phyloP scores from a whole-genome alignment of 2,113 vertebrate genomes.

The Amazona vittata region DNA sequence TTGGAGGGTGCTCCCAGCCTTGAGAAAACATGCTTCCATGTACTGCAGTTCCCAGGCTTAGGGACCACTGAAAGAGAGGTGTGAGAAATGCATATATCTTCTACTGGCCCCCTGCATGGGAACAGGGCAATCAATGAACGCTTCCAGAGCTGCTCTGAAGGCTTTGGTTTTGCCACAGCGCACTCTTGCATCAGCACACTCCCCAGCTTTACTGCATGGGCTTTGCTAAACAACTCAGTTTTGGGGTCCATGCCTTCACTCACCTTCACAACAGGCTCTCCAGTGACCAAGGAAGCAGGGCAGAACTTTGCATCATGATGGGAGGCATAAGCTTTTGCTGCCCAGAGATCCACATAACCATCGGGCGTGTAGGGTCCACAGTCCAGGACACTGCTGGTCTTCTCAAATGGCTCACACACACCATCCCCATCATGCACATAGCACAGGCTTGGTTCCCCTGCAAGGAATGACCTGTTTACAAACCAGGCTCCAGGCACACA shows the following conservation, averaged over 20 bases:
- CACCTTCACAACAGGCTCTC: conserved; percentile 87
- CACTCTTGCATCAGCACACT: not conserved
- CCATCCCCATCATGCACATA: conserved; percentile 87
- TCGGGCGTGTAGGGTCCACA: conserved; percentile 86
- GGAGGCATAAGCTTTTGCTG: conserved; percentile 80
- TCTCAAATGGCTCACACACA: conserved; percentile 88
- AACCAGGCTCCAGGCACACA: not conserved
- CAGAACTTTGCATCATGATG: conserved; percentile 82
- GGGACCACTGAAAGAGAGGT: not conserved
- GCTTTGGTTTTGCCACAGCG: not conserved
- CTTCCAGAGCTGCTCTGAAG: not conserved
- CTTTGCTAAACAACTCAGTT: not conserved
- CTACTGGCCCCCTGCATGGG: not conserved
- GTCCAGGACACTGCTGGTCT: conserved; percentile 80
- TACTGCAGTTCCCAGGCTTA: not conserved
- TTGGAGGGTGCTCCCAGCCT: not conserved
- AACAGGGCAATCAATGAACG: not conserved
- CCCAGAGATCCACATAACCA: conserved; percentile 89
- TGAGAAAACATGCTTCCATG: not conserved
- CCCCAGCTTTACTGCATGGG: not conserved
- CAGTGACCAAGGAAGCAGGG: conserved; percentile 81
- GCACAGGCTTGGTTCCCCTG: conserved; percentile 92
- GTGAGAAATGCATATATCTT: not conserved
- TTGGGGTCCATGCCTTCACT: not conserved
- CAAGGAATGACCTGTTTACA: not conserved